Percentiles rank a stretch among this genome's conserved stretches.
Conservation (phyloP, 2,797 vertebrate species). For the Gambusia yucatana region DNA sequence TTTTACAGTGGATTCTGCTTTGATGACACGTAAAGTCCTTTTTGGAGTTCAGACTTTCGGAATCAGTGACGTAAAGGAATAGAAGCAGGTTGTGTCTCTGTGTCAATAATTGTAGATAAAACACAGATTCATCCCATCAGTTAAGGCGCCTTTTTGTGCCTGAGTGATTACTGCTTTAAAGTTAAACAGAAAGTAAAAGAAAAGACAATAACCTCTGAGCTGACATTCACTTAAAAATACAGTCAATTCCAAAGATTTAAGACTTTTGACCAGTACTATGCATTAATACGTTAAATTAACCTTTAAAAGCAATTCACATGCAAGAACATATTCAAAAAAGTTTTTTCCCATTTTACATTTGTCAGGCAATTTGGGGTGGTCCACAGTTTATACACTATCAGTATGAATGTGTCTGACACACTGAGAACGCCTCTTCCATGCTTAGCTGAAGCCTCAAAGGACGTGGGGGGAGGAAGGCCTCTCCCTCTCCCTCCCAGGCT, state of each 20-base stretch:
- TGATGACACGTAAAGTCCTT: not conserved
- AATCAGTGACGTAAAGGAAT: not conserved
- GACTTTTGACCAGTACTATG: conserved; percentile 3
- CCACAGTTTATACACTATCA: conserved; percentile 73
- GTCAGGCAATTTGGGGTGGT: conserved; percentile 30
- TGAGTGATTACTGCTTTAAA: not conserved
- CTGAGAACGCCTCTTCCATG: conserved; percentile 36
- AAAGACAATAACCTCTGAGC: not conserved
- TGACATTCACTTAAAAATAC: not conserved
- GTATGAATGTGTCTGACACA: conserved; percentile 64
- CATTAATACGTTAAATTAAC: conserved; percentile 7
- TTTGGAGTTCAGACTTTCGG: not conserved
- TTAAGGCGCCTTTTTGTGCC: not conserved
- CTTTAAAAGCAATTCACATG: conserved; percentile 15
- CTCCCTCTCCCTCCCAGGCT: conserved; percentile 51
- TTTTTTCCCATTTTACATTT: conserved; percentile 39
- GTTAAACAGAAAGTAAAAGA: not conserved
- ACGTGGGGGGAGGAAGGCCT: conserved; percentile 40
- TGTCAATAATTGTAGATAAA: not conserved
- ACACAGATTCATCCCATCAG: not conserved
- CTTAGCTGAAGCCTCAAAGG: conserved; percentile 19
- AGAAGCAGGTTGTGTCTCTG: not conserved
- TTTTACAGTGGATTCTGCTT: not conserved
- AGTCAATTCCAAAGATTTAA: not conserved
- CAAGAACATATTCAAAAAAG: conserved; percentile 3